These are phyloP conservation scores for Drosophila baimaii DNA, from an alignment of 1,140 invertebrate genomes.

Conservation along the genomic window DNA sequence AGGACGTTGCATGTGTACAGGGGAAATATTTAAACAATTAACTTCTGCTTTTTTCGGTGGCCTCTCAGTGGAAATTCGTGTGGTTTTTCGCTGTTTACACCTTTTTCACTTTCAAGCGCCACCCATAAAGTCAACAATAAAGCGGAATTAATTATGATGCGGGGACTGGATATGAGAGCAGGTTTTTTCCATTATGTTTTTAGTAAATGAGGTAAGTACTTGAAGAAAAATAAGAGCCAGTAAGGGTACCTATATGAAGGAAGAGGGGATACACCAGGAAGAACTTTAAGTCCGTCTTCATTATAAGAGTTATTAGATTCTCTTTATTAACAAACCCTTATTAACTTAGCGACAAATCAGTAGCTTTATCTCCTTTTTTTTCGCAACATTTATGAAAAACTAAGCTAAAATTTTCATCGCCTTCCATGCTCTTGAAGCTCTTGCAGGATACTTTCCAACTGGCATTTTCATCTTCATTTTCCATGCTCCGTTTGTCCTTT, in stretches of 20 bases:
- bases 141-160: constrained; percentile 56
- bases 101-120: constrained; percentile 31
- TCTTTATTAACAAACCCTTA: too few species aligned
- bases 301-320: too few species aligned
- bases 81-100: constrained; percentile 46
- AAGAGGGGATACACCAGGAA: too few species aligned
- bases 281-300: accelerated
- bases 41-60: constrained; percentile 53
- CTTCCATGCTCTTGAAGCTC: neutral
- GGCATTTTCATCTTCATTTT: constrained; percentile 35
- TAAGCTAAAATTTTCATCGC: neutral
- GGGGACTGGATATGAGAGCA: neutral
- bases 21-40: constrained; percentile 68
- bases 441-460: constrained; percentile 1
- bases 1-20: constrained; percentile 51
- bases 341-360: neutral
- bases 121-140: constrained; percentile 11
- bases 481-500: constrained; percentile 28
- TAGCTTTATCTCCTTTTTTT: neutral
- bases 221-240: neutral
- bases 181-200: constrained; percentile 30
- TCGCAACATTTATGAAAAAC: neutral
- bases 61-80: constrained; percentile 37
- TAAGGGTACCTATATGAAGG: too few species aligned
- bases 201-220: constrained; percentile 27